Evolutionary conservation across 2,113 vertebrate species (phyloP), one percentile per base, ranked within the genome.

Genomic region (Orcinus orca): DNA sequence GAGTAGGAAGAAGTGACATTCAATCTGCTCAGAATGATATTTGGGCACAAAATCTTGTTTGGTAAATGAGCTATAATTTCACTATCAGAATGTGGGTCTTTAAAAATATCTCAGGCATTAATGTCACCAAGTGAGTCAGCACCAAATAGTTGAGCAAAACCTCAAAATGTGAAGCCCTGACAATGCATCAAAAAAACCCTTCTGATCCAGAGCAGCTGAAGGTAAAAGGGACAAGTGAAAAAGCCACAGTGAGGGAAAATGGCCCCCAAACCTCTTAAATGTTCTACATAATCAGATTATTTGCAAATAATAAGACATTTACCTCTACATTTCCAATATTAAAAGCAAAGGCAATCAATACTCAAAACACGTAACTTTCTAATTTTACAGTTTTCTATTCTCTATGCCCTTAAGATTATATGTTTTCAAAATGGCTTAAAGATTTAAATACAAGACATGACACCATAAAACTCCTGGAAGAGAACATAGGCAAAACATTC

Each of bases 1-100:
- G 5, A 77, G 50, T 67, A n/a, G 36, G 23, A 92, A 92, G 47
- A 41, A 77, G 9, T 90, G 86, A 68, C 8, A 81, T 91, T 96
- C 89, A 77, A 73, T 73, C 53, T 71, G 9, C 31, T 92, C 29
- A 79, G 41, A 68, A 82, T 77, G 53, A 41, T 88, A 90, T 67
- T 38, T 93, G 17, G 11, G 41, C 33, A 93, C 31, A 93, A 85
- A 82, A 65, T 93, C 17, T 86, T 85, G 15, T 91, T 91, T 55
- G 31, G 25, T 88, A 97, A 96, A 95, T 65, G 29, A 80, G 33
- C 31, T 82, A 68, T 50, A 77, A 85, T 93, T 97, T 80, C 44
- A 85, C 26, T 50, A n/a, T 71, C 31, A 95, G 38, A 88, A 93
- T 70, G 25, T 60, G 53, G 47, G 33, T 47, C 77, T 93, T 85